A percentile compares a stretch with the other conserved stretches of the same genome.
Conservation (phyloP, 2,797 vertebrate genomes). For the Anguilla megastoma region DNA sequence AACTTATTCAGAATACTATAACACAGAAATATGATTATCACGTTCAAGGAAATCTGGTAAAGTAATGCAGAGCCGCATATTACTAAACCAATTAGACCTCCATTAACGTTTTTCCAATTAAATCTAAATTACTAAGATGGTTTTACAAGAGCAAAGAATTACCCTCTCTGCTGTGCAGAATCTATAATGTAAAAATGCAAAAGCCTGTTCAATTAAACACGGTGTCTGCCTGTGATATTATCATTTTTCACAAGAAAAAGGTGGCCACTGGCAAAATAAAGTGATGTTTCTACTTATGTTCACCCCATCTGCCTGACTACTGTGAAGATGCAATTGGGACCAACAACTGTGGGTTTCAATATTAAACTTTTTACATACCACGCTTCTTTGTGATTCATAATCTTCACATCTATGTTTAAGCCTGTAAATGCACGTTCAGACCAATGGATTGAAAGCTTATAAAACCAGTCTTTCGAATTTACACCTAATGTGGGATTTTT, state of each 20-base stretch:
- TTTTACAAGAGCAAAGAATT: constrained; percentile 27
- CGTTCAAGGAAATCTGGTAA: not conserved
- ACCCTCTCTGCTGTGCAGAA: constrained; percentile 16
- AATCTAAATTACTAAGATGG: constrained; percentile 22
- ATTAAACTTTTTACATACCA: constrained; percentile 52
- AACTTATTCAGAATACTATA: constrained; percentile 8
- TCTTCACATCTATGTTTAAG: constrained; percentile 48
- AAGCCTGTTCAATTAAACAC: not conserved
- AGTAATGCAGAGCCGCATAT: constrained; percentile 4
- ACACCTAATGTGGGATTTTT: constrained; percentile 59
- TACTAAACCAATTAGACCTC: constrained; percentile 31
- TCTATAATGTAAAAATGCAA: not conserved
- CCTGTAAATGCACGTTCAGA: constrained; percentile 54
- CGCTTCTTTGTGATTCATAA: constrained; percentile 61
- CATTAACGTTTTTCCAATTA: constrained; percentile 30
- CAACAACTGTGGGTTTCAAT: constrained; percentile 60
- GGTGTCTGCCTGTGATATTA: not conserved
- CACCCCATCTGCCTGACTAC: constrained; percentile 62
- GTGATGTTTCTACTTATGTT: constrained; percentile 51
- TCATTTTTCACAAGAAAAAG: constrained; percentile 11
- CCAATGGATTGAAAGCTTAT: constrained; percentile 65
- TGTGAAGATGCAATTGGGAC: constrained; percentile 48
- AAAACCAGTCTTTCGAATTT: constrained; percentile 65
- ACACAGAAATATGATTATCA: constrained; percentile 8
- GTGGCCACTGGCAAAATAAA: constrained; percentile 52